Evolutionary conservation across 1,140 invertebrate species (phyloP).

Genomic region (Melanaphis sacchari): DNA sequence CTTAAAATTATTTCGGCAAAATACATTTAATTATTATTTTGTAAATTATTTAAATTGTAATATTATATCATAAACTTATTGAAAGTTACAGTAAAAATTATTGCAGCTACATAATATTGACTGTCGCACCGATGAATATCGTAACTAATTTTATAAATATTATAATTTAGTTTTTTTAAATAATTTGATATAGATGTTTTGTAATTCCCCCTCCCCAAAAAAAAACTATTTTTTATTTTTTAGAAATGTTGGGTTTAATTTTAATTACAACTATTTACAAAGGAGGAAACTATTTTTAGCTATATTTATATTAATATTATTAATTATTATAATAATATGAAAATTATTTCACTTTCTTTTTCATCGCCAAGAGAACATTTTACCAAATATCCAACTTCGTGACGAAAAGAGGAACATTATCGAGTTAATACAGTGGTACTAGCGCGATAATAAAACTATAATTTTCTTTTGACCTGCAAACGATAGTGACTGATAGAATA

Average conservation of each 20-base stretch:
- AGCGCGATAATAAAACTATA: neutral
- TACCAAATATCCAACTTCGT: neutral
- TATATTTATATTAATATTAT: too few species aligned
- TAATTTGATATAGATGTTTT: neutral
- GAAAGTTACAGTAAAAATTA: too few species aligned
- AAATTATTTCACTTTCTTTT: neutral
- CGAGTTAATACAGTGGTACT: neutral
- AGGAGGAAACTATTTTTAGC: neutral
- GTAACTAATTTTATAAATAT: neutral
- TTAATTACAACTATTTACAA: neutral
- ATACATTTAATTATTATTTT: too few species aligned
- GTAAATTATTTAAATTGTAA: too few species aligned
- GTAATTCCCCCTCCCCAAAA: neutral
- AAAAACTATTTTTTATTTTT: neutral
- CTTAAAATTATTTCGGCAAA: too few species aligned
- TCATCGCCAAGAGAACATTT: neutral
- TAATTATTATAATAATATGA: too few species aligned
- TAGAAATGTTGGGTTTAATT: neutral
- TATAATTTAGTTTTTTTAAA: neutral
- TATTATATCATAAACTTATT: too few species aligned
- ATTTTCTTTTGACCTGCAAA: neutral
- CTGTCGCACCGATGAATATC: neutral
- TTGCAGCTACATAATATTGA: neutral
- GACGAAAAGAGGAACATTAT: neutral
- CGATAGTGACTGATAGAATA: neutral